Evolutionary conservation across 1,140 invertebrate species (phyloP).

Genomic region (Bombus ignitus): DNA sequence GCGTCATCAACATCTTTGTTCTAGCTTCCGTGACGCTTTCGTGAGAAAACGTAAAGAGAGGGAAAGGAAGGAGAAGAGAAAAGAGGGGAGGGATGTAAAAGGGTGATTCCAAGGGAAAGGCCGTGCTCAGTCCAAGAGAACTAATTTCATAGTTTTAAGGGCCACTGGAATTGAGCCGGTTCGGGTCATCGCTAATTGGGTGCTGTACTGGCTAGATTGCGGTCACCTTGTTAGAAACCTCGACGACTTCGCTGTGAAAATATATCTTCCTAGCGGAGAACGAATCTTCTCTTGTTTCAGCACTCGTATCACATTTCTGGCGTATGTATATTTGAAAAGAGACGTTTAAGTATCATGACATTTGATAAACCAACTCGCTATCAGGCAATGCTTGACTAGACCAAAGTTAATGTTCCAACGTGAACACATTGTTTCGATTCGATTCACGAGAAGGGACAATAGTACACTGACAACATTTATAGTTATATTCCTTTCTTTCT

Average conservation of each 20-base stretch:
- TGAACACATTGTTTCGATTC: constrained; percentile 7
- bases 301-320: not conserved
- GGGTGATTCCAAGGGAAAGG: constrained; percentile 21
- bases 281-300: not conserved
- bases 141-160: constrained; percentile 64
- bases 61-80: not conserved
- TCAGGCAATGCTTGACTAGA: not conserved
- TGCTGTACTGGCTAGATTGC: constrained; percentile 66
- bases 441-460: no score
- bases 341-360: no score
- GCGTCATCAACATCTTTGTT: constrained; percentile 10
- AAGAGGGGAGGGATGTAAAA: not conserved
- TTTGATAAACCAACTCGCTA: constrained; percentile 4
- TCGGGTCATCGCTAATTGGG: constrained; percentile 71
- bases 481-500: not conserved
- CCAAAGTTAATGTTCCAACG: constrained; percentile 1
- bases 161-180: constrained; percentile 61
- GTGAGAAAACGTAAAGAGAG: not conserved
- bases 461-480: not conserved
- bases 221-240: constrained; percentile 70
- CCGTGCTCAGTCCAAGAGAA: constrained; percentile 29
- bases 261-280: constrained; percentile 50
- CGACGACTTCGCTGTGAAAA: constrained; percentile 59
- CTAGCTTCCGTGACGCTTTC: not conserved
- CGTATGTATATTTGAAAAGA: not conserved